Conservation (phyloP, 2,797 vertebrate genomes). For the Bufotes viridis region DNA sequence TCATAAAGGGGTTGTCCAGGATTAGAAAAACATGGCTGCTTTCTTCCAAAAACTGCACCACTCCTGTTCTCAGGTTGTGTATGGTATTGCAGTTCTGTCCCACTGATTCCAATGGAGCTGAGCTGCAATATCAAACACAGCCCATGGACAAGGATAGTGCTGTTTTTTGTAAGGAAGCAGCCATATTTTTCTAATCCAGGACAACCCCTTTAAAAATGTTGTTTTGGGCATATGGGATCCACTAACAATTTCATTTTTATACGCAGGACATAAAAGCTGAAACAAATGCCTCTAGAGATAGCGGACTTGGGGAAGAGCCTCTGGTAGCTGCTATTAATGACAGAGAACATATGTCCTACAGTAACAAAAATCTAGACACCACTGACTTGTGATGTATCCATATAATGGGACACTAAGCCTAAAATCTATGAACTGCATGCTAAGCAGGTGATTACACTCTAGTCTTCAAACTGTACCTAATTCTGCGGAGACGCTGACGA, state of each 20-base stretch:
- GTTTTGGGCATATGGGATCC: background rate
- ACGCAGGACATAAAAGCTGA: background rate
- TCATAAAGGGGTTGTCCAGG: too few species aligned
- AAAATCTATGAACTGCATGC: background rate
- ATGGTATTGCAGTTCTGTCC: too few species aligned
- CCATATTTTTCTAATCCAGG: too few species aligned
- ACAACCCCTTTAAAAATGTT: background rate
- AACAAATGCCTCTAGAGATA: background rate
- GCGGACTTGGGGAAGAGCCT: conserved; percentile 67
- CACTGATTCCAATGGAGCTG: too few species aligned
- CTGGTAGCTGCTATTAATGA: conserved; percentile 77
- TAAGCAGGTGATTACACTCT: background rate
- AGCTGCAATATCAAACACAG: too few species aligned
- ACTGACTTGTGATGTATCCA: conserved; percentile 77
- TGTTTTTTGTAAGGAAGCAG: too few species aligned
- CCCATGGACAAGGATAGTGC: too few species aligned
- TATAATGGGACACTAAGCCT: background rate
- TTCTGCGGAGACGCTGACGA: background rate
- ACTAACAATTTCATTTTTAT: conserved; percentile 10
- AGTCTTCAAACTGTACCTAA: background rate
- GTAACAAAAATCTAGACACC: conserved; percentile 78
- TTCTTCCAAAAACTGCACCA: too few species aligned
- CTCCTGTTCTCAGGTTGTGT: too few species aligned
- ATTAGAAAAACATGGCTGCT: too few species aligned
- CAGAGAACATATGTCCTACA: conserved; percentile 58